Base-by-base conservation (phyloP, 2,113 vertebrate species). In the Rynchops niger region DNA sequence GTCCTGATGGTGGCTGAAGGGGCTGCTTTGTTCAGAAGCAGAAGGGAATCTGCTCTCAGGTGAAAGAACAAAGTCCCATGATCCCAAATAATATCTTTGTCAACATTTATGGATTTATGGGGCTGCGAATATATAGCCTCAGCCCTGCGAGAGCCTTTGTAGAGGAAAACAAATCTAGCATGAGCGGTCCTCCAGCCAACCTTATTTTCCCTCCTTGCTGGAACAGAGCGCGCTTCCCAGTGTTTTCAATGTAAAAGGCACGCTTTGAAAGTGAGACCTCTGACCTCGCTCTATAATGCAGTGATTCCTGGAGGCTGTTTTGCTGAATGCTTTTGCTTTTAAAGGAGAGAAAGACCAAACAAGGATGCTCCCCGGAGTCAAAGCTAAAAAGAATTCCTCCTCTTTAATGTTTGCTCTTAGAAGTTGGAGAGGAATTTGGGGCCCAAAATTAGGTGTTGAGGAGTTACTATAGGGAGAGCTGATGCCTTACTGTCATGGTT, bases 261-360 rank as follows among this genome's bases (percentile, higher is more conserved):
- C 3, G 18, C 86, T 96, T 96, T 94, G 95, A 93, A 95, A 90
- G 67, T 3, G 38, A 45, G 49, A 63, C 88, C 94, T 88, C 88
- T 85, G 91, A 81, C 94, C 90, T 81, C 1, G 3, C 52, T 92
- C 47, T 45, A 1, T 91, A 92, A 76, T 32, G 52, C 11, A 4
- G 26, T 8, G 30, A 38, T 86, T 87, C 73, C 70, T 85, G 62
- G 70, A 89, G 81, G 62, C 63, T 27, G 5, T 87, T 95, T 43
- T 85, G 61, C 78, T 77, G 94, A 84, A 82, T 59, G 66, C 47
- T 94, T 95, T 85, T 81, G 22, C 81, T 92, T 89, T 85, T 89
- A 56, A 69, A 77, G 71, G 85, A 74, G 77, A 34, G 50, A 69
- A 86, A 65, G 80, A 76, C 49, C 88, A 92, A 95, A 90, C 58